Evolutionary conservation across 1,140 invertebrate species (phyloP).

Genomic region (Pogonus chalceus): DNA sequence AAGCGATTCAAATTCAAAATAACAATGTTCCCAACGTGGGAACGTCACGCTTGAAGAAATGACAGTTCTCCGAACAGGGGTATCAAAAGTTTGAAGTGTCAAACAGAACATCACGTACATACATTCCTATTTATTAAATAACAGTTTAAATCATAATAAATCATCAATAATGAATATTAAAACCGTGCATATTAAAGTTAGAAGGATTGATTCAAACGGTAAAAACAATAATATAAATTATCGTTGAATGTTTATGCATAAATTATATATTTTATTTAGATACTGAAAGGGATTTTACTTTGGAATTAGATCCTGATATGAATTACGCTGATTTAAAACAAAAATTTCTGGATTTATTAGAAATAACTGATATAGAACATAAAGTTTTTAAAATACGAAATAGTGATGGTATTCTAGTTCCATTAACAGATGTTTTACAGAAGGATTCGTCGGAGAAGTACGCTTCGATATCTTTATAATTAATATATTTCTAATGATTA

Average conservation of each 20-base stretch:
- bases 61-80: too few species aligned
- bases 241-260: too few species aligned
- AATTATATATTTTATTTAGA: too few species aligned
- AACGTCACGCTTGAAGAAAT: too few species aligned
- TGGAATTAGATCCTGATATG: slow-evolving; percentile 23
- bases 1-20: too few species aligned
- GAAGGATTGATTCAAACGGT: neutral
- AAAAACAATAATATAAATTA: neutral
- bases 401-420: slow-evolving; percentile 24
- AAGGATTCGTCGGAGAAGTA: neutral
- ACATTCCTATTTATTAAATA: too few species aligned
- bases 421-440: slow-evolving; percentile 25
- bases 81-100: too few species aligned
- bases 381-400: slow-evolving; percentile 33
- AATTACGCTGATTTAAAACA: slow-evolving; percentile 24
- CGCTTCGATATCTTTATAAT: slow-evolving; percentile 14
- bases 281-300: neutral
- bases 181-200: neutral
- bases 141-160: too few species aligned
- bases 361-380: slow-evolving; percentile 21
- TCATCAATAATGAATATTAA: slow-evolving; percentile 3
- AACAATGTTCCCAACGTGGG: too few species aligned
- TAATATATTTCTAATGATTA: slow-evolving; percentile 10
- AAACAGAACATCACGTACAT: too few species aligned
- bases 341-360: slow-evolving; percentile 24